Base-by-base conservation (phyloP, 2,888 invertebrate genomes). In the Drosophila silvestris region DNA sequence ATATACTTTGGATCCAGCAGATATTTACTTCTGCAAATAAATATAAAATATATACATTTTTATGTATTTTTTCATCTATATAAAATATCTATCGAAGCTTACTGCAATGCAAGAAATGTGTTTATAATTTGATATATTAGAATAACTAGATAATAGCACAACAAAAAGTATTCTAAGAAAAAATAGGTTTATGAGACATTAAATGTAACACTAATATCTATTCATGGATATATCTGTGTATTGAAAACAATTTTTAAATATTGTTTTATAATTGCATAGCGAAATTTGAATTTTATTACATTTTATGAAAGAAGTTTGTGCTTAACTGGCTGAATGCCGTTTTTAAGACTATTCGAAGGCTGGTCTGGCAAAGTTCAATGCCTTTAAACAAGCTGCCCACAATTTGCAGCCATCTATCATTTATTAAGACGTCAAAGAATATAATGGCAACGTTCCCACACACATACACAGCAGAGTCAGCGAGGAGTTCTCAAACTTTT, bases 1-100 rank as follows among this genome's bases (percentile, higher is more conserved):
- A 93, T 92, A 53, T 92, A 93, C 56, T 92, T 92, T 7, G 93
- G 91, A 78, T 93, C 93, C 75, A 93, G 77, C 52, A 93, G 81
- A 64, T 93, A 93, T 81, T 91, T 91, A 68, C 91, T 85, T 66
- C 92, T 92, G 83, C 7, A 77, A 77, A 16, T 37, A 41, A 9
- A 47, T 19, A 28, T 28, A 19, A 12, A 10, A 47, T 16, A 2
- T 47, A 9, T 5, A 16, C 1, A 26, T 26, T 47, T 47, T 16
- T 26, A 3, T 39, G 3, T 19, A 9, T 12, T 32, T 62, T 26
- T 32, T 16, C 35, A 35, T 19, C 2, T 5, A 35, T 19, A 9
- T 12, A 1, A 9, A 37, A 41, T 35, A 14, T 50, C 39, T 30
- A 37, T 22, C 37, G 2, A 53, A 28, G 56, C 30, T 39, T 39